Percentiles rank a stretch among this genome's conserved stretches.
Conservation (phyloP, 2,888 invertebrate genomes). For the Sesia bembeciformis region DNA sequence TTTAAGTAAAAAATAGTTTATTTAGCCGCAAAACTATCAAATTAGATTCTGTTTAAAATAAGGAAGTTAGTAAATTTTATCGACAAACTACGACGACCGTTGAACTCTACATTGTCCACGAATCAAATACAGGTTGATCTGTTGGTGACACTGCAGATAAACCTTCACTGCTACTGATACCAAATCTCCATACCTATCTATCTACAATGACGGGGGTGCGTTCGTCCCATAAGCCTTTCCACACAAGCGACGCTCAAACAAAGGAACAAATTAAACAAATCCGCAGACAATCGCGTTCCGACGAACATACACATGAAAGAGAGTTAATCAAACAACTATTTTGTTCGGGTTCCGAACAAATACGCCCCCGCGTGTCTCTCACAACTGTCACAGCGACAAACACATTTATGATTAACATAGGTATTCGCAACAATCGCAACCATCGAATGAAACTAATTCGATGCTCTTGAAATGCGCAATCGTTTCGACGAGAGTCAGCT, state of each 20-base stretch:
- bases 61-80: too few species aligned
- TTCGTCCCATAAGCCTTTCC: slow-evolving; percentile 51
- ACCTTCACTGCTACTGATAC: slow-evolving; percentile 39
- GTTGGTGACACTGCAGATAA: slow-evolving; percentile 52
- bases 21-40: too few species aligned
- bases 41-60: too few species aligned
- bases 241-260: slow-evolving; percentile 64
- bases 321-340: slow-evolving; percentile 72
- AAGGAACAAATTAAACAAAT: slow-evolving; percentile 72
- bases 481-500: slow-evolving; percentile 25
- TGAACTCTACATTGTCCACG: neutral
- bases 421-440: slow-evolving; percentile 18
- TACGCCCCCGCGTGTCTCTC: slow-evolving; percentile 40
- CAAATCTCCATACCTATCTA: slow-evolving; percentile 42
- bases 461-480: slow-evolving; percentile 55
- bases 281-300: slow-evolving; percentile 61
- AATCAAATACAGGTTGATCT: slow-evolving; percentile 48
- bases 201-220: slow-evolving; percentile 30
- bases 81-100: neutral
- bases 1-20: too few species aligned
- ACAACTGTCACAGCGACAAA: slow-evolving; percentile 54
- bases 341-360: slow-evolving; percentile 29
- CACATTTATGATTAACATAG: slow-evolving; percentile 59
- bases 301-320: slow-evolving; percentile 62
- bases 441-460: slow-evolving; percentile 43